phyloP scores from a whole-genome alignment of 2,113 vertebrate species.

The Ctenomys sociabilis region DNA sequence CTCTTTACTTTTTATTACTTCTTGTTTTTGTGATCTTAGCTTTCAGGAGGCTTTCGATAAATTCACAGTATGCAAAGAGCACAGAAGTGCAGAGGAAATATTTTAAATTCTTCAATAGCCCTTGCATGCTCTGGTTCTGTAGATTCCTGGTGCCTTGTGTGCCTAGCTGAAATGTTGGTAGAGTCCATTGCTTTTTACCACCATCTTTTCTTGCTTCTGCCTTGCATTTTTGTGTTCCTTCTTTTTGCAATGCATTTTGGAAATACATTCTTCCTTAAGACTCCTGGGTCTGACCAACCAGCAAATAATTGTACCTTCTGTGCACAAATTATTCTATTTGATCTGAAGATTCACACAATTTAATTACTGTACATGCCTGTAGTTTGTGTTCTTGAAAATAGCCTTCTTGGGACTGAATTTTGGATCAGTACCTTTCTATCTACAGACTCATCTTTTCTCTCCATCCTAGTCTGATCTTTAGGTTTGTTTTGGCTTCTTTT shows the following conservation, averaged over 20 bases:
- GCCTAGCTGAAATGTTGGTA: neutral
- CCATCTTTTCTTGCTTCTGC: neutral
- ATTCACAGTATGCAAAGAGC: neutral
- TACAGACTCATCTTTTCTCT: neutral
- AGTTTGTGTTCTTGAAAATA: slow-evolving; percentile 39
- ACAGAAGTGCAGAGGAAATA: neutral
- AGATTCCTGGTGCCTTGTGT: neutral
- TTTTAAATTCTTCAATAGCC: neutral
- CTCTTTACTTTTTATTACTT: slow-evolving; percentile 27
- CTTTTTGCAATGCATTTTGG: neutral
- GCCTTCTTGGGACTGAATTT: neutral
- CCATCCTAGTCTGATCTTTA: neutral
- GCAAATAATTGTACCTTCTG: neutral
- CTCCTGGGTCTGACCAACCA: neutral
- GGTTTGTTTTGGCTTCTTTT: neutral
- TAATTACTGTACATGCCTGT: neutral
- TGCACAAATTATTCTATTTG: neutral
- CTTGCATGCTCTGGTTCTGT: neutral
- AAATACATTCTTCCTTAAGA: slow-evolving; percentile 17
- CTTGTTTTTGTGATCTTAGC: neutral
- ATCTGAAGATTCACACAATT: neutral
- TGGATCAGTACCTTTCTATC: neutral
- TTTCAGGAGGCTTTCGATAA: slow-evolving; percentile 31
- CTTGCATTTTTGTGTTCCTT: slow-evolving; percentile 13
- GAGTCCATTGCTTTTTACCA: neutral